Conservation (phyloP, 1,140 invertebrate genomes). For the Trichoplusia ni region DNA sequence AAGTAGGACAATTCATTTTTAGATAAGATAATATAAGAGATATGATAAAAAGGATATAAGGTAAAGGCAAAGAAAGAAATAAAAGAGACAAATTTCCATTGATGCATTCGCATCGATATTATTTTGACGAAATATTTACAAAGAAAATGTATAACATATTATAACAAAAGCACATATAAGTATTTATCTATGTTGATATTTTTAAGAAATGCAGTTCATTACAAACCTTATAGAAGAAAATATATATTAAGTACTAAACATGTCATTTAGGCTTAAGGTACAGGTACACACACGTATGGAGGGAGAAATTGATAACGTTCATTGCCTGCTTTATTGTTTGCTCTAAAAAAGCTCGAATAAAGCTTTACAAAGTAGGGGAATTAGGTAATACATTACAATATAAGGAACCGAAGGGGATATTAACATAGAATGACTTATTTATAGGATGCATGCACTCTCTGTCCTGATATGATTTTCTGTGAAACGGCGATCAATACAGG, state of each 20-base stretch:
- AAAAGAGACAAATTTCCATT: slow-evolving; percentile 53
- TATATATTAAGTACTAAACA: slow-evolving; percentile 3
- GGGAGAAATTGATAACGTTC: slow-evolving; percentile 4
- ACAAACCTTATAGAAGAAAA: slow-evolving; percentile 39
- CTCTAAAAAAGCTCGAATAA: too few relatives aligned
- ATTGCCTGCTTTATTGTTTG: background rate
- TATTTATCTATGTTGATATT: slow-evolving; percentile 49
- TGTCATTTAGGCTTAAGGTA: slow-evolving; percentile 11
- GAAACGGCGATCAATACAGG: too few relatives aligned
- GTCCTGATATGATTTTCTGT: background rate
- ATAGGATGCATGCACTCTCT: background rate
- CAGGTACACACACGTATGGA: slow-evolving; percentile 25
- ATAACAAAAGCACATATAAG: slow-evolving; percentile 75
- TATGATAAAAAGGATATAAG: background rate
- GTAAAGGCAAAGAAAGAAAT: slow-evolving; percentile 33
- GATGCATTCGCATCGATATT: slow-evolving; percentile 69
- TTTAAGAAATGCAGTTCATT: slow-evolving; percentile 66
- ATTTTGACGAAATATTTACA: slow-evolving; percentile 79
- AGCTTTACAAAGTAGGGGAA: too few relatives aligned
- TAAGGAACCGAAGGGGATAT: background rate
- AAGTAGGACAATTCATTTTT: too few relatives aligned
- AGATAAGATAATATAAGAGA: too few relatives aligned
- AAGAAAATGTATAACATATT: slow-evolving; percentile 71
- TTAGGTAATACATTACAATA: too few relatives aligned
- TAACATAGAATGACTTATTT: slow-evolving; percentile 1